phyloP scores from a whole-genome alignment of 2,888 invertebrate genomes.

The Agrotis clavis region DNA sequence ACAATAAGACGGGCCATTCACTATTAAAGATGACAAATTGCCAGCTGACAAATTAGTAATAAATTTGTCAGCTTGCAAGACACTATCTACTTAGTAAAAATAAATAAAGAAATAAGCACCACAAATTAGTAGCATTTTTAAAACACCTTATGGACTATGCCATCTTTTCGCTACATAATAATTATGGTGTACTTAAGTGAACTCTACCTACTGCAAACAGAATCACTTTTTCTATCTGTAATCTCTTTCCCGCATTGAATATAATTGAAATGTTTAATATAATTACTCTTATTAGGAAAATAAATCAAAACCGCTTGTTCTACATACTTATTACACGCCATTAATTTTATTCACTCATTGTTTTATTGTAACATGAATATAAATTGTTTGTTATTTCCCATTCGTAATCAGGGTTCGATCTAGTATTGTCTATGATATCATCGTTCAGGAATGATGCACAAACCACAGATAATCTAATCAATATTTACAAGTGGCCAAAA shows the following conservation, averaged over 20 bases:
- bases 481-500: neutral
- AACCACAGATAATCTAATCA: conserved; percentile 12
- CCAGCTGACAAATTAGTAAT: neutral
- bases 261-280: neutral
- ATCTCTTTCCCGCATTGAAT: neutral
- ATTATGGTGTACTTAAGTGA: no score
- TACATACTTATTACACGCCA: conserved; percentile 14
- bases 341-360: conserved; percentile 48
- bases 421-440: conserved; percentile 30
- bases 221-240: no score
- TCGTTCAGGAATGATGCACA: conserved; percentile 24
- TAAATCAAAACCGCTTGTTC: neutral
- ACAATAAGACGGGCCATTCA: neutral
- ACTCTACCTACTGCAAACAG: no score
- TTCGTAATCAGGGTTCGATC: conserved; percentile 14
- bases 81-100: neutral
- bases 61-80: neutral
- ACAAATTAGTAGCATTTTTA: no score
- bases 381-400: conserved; percentile 42
- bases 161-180: no score
- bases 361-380: conserved; percentile 36
- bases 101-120: no score
- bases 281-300: conserved; percentile 1
- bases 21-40: neutral
- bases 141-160: no score